Evolutionary conservation across 2,797 vertebrate genomes (phyloP), one percentile per base, ranked within the genome.

Genomic region (Microctenopoma stevenorrisi): DNA sequence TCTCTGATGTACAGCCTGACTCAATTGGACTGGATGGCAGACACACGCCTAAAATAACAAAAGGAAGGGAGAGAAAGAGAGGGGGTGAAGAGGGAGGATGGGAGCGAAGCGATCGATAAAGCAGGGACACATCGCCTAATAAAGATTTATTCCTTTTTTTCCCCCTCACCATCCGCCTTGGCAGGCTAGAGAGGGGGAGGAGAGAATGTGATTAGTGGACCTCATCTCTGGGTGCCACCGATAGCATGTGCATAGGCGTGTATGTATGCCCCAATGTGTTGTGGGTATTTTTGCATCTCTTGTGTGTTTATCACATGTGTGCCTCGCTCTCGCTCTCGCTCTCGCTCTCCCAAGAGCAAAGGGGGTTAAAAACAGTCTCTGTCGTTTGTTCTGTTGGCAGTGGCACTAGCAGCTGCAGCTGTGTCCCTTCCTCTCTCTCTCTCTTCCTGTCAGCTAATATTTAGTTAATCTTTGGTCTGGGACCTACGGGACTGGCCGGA

Each of bases 391-490:
- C 87, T 87, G 88, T 86, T 68, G 74, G 88, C 86, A 88, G 89
- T 89, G 82, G 86, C 88, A 88, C 88, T 65, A 85, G 86, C 88
- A 89, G 88, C 86, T 88, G 92, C 90, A 92, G 90, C 89, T 92
- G 90, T 86, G 87, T 91, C 86, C 81, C 89, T 86, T 79, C 76
- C 89, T 85, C 88, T 86, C 85, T 85, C 88, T 86, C 85, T 86
- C 81, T 87, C 90, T 90, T 90, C 86, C 88, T 93, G 91, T 93
- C 92, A 92, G 92, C 92, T 93, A 93, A 92, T 93, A 93, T 93
- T 93, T 92, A 92, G 92, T 91, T 93, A 93, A 93, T 93, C 91
- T 93, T 92, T 93, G 90, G 90, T 92, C 89, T 91, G 91, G 91
- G 91, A 92, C 92, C 89, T 92, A 81, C 80, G 90, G 90, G 90